Conservation (phyloP, 2,797 vertebrate genomes). For the Premnoplex brunnescens region DNA sequence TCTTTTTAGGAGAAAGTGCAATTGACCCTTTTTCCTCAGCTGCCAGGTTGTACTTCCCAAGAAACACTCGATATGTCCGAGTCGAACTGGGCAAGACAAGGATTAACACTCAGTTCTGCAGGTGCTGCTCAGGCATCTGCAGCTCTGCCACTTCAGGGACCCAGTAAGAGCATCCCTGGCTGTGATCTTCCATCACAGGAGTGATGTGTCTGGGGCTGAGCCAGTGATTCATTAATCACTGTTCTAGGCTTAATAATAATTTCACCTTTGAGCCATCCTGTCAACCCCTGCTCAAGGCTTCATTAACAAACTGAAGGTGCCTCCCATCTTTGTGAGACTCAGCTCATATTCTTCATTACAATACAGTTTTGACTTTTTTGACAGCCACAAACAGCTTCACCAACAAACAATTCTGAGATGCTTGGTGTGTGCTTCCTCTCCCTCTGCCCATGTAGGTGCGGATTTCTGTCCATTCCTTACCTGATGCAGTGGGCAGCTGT, state of each 20-base stretch:
- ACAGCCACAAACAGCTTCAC: background rate
- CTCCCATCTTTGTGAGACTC: background rate
- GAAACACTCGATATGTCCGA: conserved; percentile 76
- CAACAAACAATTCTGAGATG: background rate
- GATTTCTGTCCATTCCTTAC: conserved; percentile 15
- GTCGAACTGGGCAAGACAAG: conserved; percentile 59
- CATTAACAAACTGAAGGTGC: background rate
- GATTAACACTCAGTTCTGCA: background rate
- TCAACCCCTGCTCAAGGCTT: background rate
- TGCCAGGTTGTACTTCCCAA: conserved; percentile 85
- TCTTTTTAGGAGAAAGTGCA: conserved; percentile 66
- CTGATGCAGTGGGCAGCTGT: conserved; percentile 91
- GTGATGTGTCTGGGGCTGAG: background rate
- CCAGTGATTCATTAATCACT: background rate
- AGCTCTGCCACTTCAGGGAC: background rate
- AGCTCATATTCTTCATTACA: background rate
- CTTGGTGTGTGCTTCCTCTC: background rate
- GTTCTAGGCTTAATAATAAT: background rate
- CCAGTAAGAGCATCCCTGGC: no score
- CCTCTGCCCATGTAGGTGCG: background rate
- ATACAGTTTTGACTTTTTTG: background rate
- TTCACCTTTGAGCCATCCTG: background rate
- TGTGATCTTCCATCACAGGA: background rate
- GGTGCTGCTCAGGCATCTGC: background rate
- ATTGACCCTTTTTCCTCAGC: conserved; percentile 66